phyloP scores from a whole-genome alignment of 2,888 invertebrate genomes.

The Andrena haemorrhoa region DNA sequence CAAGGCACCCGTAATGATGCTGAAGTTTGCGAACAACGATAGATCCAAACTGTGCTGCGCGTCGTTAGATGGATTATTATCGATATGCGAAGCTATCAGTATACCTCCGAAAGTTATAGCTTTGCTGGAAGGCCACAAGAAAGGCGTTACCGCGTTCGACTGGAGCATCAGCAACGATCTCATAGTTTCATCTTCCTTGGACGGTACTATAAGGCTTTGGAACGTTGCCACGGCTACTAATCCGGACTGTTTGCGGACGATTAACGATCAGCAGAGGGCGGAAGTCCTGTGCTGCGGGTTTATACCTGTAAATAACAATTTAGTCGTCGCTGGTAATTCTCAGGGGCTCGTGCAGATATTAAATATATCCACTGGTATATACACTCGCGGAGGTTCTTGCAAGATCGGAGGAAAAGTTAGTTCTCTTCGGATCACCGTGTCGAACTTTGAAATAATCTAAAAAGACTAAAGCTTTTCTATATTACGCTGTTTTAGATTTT shows the following conservation, averaged over 20 bases:
- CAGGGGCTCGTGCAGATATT: slow-evolving; percentile 91
- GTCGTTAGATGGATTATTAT: slow-evolving; percentile 92
- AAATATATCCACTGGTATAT: slow-evolving; percentile 94
- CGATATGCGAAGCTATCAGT: slow-evolving; percentile 91
- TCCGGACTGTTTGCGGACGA: slow-evolving; percentile 87
- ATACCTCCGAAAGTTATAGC: slow-evolving; percentile 90
- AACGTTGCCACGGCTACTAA: slow-evolving; percentile 85
- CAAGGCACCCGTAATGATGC: slow-evolving; percentile 90
- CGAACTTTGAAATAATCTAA: neutral
- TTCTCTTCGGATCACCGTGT: slow-evolving; percentile 21
- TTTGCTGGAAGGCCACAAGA: slow-evolving; percentile 91
- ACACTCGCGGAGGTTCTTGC: slow-evolving; percentile 87
- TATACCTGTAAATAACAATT: slow-evolving; percentile 94
- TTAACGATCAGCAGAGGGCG: slow-evolving; percentile 88
- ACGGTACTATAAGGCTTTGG: slow-evolving; percentile 92
- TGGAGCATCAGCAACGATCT: slow-evolving; percentile 95
- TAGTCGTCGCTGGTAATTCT: slow-evolving; percentile 92
- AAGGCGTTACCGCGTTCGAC: slow-evolving; percentile 92
- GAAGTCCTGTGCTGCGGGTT: slow-evolving; percentile 91
- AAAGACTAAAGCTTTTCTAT: neutral
- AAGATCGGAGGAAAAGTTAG: slow-evolving; percentile 86
- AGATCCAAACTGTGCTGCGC: slow-evolving; percentile 92
- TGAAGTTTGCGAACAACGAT: slow-evolving; percentile 95
- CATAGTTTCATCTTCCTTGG: slow-evolving; percentile 91
- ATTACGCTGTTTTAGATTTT: slow-evolving; percentile 84